Conservation (phyloP, 1,140 invertebrate genomes). For the Cataglyphis hispanica region DNA sequence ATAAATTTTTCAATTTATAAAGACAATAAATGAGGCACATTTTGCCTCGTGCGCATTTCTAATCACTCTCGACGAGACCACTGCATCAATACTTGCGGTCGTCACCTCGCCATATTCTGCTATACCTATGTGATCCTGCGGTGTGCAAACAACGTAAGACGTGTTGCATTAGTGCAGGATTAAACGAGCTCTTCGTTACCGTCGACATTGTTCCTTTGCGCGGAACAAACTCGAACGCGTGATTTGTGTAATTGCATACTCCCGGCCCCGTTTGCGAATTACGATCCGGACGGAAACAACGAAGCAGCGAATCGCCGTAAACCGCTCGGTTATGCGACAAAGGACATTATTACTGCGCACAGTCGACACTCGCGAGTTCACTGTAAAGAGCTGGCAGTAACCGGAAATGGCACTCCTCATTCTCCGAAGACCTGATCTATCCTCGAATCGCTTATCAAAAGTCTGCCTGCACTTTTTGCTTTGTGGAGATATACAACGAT, state of each 20-base stretch:
- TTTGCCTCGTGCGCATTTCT: neutral
- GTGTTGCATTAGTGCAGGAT: constrained; percentile 12
- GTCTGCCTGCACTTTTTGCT: neutral
- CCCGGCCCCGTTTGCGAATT: constrained; percentile 17
- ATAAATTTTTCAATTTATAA: no score
- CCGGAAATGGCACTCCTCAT: neutral
- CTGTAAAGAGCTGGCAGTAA: neutral
- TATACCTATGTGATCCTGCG: neutral
- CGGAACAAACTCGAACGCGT: constrained; percentile 21
- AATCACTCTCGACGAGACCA: neutral
- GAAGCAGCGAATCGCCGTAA: neutral
- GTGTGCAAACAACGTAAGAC: constrained; percentile 17
- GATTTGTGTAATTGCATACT: constrained; percentile 29
- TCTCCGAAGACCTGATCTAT: neutral
- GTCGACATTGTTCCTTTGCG: constrained; percentile 30
- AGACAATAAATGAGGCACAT: neutral
- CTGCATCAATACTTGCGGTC: neutral
- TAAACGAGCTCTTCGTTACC: constrained; percentile 3
- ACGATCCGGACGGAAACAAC: constrained; percentile 12
- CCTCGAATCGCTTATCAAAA: neutral
- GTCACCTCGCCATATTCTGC: neutral
- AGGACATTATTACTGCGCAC: constrained; percentile 8
- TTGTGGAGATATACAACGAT: neutral
- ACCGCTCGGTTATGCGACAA: constrained; percentile 14
- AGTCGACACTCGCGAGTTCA: neutral